Conservation (phyloP, 1,140 invertebrate species). For the Drosophila littoralis region DNA sequence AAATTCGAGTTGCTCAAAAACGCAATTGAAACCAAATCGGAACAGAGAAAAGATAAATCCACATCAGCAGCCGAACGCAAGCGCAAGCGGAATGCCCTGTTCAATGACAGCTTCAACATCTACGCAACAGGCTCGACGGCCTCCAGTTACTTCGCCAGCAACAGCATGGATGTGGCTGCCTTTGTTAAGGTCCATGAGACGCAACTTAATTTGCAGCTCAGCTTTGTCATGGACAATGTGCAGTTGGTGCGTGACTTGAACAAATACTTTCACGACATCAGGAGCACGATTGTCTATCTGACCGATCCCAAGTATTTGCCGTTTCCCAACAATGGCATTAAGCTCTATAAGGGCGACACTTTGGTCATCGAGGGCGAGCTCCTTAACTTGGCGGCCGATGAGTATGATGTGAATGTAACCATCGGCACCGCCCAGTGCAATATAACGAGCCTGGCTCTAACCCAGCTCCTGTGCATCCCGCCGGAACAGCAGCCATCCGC, state of each 20-base stretch:
- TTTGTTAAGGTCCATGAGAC: constrained; percentile 85
- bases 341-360: constrained; percentile 97
- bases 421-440: constrained; percentile 95
- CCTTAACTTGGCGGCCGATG: constrained; percentile 95
- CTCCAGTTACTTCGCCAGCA: constrained; percentile 41
- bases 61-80: no score
- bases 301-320: constrained; percentile 96
- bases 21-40: neutral
- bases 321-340: constrained; percentile 92
- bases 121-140: constrained; percentile 50
- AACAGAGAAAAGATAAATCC: constrained; percentile 4
- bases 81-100: constrained; percentile 18
- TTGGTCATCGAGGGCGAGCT: constrained; percentile 98
- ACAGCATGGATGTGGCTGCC: constrained; percentile 62
- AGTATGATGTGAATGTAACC: constrained; percentile 96
- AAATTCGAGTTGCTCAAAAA: constrained; percentile 83
- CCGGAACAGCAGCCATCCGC: constrained; percentile 93
- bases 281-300: constrained; percentile 93
- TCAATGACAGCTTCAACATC: constrained; percentile 48
- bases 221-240: constrained; percentile 98
- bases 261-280: constrained; percentile 92
- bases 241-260: constrained; percentile 94
- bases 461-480: constrained; percentile 95
- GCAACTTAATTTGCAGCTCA: constrained; percentile 90
- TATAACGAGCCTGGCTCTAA: constrained; percentile 95